phyloP scores from a whole-genome alignment of 1,140 invertebrate species.

The Uloborus diversus region DNA sequence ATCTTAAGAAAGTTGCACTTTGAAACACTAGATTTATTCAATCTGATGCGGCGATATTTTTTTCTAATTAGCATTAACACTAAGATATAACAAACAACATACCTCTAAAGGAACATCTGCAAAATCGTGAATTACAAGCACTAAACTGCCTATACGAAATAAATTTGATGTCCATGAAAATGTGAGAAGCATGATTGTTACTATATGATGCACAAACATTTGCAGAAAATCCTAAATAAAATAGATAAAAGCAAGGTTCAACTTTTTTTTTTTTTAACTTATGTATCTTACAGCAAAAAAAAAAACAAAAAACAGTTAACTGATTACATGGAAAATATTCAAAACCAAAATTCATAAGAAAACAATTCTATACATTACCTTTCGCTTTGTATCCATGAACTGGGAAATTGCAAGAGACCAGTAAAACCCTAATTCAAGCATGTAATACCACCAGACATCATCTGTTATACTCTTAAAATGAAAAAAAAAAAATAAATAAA shows the following conservation, averaged over 20 bases:
- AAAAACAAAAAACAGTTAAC: background rate
- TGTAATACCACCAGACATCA: constrained; percentile 91
- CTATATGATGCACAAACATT: constrained; percentile 97
- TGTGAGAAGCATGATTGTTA: constrained; percentile 86
- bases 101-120: constrained; percentile 96
- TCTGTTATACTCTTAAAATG: constrained; percentile 59
- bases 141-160: constrained; percentile 88
- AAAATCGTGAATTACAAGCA: constrained; percentile 91
- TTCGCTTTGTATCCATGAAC: constrained; percentile 86
- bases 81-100: too few species aligned
- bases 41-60: too few species aligned
- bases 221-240: constrained; percentile 89
- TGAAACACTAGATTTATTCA: too few species aligned
- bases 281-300: background rate
- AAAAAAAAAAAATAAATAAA: constrained; percentile 14
- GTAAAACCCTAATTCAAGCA: constrained; percentile 94
- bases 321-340: background rate
- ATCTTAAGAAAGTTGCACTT: too few species aligned
- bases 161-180: constrained; percentile 96
- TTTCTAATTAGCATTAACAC: too few species aligned
- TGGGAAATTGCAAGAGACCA: constrained; percentile 92
- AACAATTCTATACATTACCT: constrained; percentile 61
- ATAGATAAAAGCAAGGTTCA: constrained; percentile 32
- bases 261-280: too few species aligned
- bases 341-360: background rate